Conservation (phyloP, 1,140 invertebrate genomes). For the Pseudomyrmex concolor region DNA sequence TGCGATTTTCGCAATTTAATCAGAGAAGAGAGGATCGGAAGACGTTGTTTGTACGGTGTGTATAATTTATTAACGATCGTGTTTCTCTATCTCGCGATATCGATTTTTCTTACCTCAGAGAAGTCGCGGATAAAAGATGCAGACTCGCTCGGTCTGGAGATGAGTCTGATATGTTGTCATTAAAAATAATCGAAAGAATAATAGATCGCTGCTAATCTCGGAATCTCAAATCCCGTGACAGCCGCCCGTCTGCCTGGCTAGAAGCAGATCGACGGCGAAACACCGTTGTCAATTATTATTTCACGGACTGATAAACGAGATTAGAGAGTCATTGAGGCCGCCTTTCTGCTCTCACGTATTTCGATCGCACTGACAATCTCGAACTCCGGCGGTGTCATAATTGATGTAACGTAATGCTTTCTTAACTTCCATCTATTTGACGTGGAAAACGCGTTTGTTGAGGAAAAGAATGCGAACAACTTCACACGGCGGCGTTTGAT, state of each 20-base stretch:
- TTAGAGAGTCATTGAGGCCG: not conserved
- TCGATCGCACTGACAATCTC: not conserved
- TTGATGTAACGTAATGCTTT: slow-evolving; percentile 35
- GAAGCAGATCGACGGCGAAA: not conserved
- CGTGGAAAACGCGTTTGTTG: slow-evolving; percentile 2
- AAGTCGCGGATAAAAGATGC: slow-evolving; percentile 14
- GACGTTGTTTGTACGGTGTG: not conserved
- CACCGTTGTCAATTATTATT: slow-evolving; percentile 21
- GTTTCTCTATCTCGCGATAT: not conserved
- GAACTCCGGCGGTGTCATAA: not conserved
- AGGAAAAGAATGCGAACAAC: slow-evolving; percentile 16
- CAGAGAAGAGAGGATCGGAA: not conserved
- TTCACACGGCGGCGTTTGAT: not conserved
- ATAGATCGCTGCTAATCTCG: slow-evolving; percentile 24
- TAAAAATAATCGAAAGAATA: slow-evolving; percentile 16
- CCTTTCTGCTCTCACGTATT: slow-evolving; percentile 34
- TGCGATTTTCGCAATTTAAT: not conserved
- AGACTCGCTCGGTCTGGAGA: not conserved
- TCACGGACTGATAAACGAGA: slow-evolving; percentile 33
- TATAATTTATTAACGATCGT: slow-evolving; percentile 15
- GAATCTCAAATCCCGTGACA: slow-evolving; percentile 11
- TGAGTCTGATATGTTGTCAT: too few relatives aligned
- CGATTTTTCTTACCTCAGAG: not conserved
- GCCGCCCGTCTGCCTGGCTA: not conserved
- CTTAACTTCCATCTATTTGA: slow-evolving; percentile 20